Conservation (phyloP, 2,113 vertebrate species). For the Turnix velox region DNA sequence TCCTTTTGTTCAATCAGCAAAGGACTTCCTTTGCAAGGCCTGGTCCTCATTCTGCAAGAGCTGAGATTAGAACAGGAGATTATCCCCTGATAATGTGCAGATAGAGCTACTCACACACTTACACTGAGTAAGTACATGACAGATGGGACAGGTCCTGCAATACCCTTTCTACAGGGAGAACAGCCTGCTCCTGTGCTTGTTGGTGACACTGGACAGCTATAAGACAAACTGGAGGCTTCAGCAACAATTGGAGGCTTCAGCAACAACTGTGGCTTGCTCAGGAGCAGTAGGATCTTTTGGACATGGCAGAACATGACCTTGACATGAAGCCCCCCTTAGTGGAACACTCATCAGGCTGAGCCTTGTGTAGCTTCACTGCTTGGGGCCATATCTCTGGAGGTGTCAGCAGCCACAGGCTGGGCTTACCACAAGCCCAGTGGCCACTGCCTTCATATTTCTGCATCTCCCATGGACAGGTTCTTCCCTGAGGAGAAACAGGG, state of each 20-base stretch:
- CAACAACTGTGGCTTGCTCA: background rate
- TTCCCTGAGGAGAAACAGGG: background rate
- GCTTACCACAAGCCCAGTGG: background rate
- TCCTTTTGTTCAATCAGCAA: background rate
- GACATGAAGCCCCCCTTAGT: accelerated
- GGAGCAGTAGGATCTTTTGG: background rate
- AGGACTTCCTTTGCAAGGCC: background rate
- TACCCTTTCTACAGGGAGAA: background rate
- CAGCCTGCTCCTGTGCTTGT: accelerated
- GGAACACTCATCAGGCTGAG: accelerated
- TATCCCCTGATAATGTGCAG: background rate
- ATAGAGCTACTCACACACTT: background rate
- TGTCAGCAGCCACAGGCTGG: background rate
- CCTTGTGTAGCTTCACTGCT: accelerated
- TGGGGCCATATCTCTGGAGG: background rate
- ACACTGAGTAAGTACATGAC: background rate
- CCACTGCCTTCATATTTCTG: accelerated
- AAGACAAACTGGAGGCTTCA: accelerated
- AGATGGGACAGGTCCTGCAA: background rate
- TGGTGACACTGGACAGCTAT: accelerated
- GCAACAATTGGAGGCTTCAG: too few relatives aligned
- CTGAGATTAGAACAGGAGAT: background rate
- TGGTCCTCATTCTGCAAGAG: background rate
- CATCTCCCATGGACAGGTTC: background rate
- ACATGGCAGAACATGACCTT: accelerated